Conservation (phyloP, 2,888 invertebrate genomes). For the Plusia festucae region DNA sequence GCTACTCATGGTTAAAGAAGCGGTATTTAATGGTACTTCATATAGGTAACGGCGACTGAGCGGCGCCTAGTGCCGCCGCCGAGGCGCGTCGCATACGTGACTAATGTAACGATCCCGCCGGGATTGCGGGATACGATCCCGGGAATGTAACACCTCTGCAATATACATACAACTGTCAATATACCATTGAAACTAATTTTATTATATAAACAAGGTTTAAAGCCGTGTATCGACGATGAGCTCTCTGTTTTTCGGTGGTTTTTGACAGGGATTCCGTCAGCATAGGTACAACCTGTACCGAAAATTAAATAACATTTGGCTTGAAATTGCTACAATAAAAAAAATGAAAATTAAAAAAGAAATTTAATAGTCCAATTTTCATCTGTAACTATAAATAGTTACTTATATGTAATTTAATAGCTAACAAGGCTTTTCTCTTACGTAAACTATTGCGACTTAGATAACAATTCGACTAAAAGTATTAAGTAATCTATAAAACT, state of each 20-base stretch:
- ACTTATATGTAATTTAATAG: background rate
- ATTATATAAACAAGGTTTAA: too few relatives aligned
- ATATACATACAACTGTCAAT: slow-evolving; percentile 12
- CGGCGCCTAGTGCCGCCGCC: slow-evolving; percentile 69
- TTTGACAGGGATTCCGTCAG: too few relatives aligned
- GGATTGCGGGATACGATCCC: slow-evolving; percentile 56
- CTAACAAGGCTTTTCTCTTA: background rate
- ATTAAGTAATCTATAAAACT: slow-evolving; percentile 55
- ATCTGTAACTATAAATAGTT: background rate
- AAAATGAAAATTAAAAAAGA: background rate
- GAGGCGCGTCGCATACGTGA: slow-evolving; percentile 71
- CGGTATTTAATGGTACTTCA: slow-evolving; percentile 60
- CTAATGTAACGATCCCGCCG: slow-evolving; percentile 66
- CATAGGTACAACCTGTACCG: too few relatives aligned
- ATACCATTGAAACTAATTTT: background rate
- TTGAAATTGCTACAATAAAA: background rate
- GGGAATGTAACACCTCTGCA: slow-evolving; percentile 24
- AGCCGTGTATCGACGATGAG: background rate
- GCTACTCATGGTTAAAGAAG: slow-evolving; percentile 61
- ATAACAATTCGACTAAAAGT: slow-evolving; percentile 12
- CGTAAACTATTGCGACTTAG: slow-evolving; percentile 6
- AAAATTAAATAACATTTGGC: background rate
- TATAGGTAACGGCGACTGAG: slow-evolving; percentile 62
- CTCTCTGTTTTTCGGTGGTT: too few relatives aligned
- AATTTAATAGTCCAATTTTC: background rate